Percentiles rank a stretch among this genome's conserved stretches.
These are phyloP conservation scores for Ceryle rudis DNA, from an alignment of 2,797 vertebrate genomes.

Conservation along the genomic window DNA sequence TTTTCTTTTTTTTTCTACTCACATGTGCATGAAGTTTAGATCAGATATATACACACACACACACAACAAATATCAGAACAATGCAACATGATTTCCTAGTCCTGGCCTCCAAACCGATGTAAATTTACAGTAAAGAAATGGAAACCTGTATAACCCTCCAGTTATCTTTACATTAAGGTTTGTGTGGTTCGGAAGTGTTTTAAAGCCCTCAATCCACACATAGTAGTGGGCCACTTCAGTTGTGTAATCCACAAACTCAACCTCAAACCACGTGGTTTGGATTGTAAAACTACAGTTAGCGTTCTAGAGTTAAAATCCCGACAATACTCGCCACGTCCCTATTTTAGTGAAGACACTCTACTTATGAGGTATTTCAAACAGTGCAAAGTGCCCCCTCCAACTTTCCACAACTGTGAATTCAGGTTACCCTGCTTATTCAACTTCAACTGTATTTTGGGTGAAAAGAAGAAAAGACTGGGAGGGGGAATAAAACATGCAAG, in stretches of 20 bases:
- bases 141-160: not conserved
- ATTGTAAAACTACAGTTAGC: not conserved
- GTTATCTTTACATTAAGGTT: not conserved
- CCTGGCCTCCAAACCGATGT: not conserved
- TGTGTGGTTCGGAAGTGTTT: not conserved
- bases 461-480: not conserved
- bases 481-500: not conserved
- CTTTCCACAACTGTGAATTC: conserved; percentile 5
- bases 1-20: not conserved
- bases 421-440: conserved; percentile 30
- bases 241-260: not conserved
- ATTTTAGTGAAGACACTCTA: conserved; percentile 61
- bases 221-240: not conserved
- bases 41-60: not conserved
- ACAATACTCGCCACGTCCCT: conserved; percentile 23
- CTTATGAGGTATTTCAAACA: conserved; percentile 67
- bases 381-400: conserved; percentile 58
- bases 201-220: conserved; percentile 27
- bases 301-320: not conserved
- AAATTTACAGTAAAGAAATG: not conserved
- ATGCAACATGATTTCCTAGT: not conserved
- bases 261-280: not conserved
- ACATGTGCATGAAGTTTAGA: not conserved
- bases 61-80: not conserved
- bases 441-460: not conserved